phyloP scores from a whole-genome alignment of 2,888 invertebrate genomes.

The Apantesis nais region DNA sequence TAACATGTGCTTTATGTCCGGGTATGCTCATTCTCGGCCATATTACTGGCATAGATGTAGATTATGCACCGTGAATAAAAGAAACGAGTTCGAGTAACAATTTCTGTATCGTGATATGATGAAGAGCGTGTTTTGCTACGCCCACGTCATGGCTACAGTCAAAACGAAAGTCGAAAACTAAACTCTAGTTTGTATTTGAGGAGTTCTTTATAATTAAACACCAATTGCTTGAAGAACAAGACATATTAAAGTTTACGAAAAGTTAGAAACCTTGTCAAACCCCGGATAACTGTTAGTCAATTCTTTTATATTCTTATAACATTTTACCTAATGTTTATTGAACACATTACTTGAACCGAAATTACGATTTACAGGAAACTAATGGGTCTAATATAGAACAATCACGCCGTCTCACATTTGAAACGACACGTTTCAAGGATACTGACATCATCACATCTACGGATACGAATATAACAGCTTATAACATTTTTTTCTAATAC shows the following conservation, averaged over 20 bases:
- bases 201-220: not conserved
- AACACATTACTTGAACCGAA: conserved; percentile 17
- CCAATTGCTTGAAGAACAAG: not conserved
- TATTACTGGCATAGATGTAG: not conserved
- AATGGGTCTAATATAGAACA: conserved; percentile 41
- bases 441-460: conserved; percentile 55
- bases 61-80: not conserved
- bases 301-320: not conserved
- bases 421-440: conserved; percentile 65
- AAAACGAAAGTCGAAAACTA: not conserved
- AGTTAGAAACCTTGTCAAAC: not conserved
- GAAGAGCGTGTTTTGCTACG: not conserved
- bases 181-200: not conserved
- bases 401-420: conserved; percentile 50
- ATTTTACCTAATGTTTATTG: not conserved
- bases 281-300: not conserved
- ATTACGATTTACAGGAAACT: conserved; percentile 32
- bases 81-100: not conserved
- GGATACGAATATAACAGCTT: conserved; percentile 50
- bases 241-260: not conserved
- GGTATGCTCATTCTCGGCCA: no score
- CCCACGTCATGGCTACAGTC: no score
- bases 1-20: no score
- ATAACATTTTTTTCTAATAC: conserved; percentile 54
- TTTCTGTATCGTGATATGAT: not conserved